Evolutionary conservation across 2,113 vertebrate species (phyloP).

Genomic region (Mormyrus iriodes): DNA sequence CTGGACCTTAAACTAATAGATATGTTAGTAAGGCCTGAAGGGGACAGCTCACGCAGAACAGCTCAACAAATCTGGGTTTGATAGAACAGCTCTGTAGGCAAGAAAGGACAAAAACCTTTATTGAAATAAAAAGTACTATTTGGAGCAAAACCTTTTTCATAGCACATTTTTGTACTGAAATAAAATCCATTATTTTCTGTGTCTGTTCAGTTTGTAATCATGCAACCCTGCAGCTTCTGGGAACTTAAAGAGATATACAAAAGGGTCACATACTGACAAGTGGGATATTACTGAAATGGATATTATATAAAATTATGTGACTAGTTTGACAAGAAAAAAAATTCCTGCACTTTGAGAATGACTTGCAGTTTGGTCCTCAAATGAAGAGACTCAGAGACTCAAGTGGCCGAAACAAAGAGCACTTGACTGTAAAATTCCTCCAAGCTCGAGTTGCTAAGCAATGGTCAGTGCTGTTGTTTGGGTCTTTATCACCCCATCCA

Average conservation of each 20-base stretch:
- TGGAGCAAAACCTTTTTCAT: background rate
- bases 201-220: background rate
- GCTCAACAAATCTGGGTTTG: background rate
- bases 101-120: background rate
- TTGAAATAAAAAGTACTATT: background rate
- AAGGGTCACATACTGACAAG: background rate
- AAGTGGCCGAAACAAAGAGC: constrained; percentile 52
- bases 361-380: constrained; percentile 44
- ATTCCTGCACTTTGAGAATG: constrained; percentile 44
- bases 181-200: background rate
- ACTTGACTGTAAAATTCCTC: constrained; percentile 68
- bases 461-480: constrained; percentile 52
- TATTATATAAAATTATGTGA: background rate
- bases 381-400: constrained; percentile 51
- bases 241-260: background rate
- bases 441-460: constrained; percentile 60
- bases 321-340: background rate
- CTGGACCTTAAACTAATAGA: background rate
- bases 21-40: background rate
- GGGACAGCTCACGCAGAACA: background rate
- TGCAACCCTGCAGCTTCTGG: background rate
- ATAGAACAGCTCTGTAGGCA: background rate
- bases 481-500: constrained; percentile 48
- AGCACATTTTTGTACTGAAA: background rate
- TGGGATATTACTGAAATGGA: background rate